Evolutionary conservation across 2,888 invertebrate species (phyloP).

Genomic region (Brachyopa scutellaris): DNA sequence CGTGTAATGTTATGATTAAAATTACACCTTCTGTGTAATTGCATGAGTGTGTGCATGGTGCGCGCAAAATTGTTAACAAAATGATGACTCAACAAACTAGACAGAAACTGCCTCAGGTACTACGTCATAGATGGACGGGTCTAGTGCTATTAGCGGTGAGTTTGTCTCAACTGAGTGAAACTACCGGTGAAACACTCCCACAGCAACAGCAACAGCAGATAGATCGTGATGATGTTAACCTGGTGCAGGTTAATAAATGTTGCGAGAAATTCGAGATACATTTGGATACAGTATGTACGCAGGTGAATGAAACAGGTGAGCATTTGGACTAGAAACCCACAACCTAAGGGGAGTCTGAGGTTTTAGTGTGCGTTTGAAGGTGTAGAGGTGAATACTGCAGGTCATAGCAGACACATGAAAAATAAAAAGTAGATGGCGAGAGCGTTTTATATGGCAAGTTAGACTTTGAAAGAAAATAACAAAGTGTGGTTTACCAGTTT

Average conservation of each 20-base stretch:
- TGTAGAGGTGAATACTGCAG: neutral
- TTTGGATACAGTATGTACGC: slow-evolving; percentile 86
- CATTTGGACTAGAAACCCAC: slow-evolving; percentile 77
- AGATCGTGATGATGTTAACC: slow-evolving; percentile 73
- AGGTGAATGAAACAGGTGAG: slow-evolving; percentile 85
- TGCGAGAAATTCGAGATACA: slow-evolving; percentile 88
- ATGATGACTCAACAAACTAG: slow-evolving; percentile 60
- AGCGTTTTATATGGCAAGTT: too few relatives aligned
- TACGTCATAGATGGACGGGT: slow-evolving; percentile 66
- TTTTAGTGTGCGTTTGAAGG: neutral
- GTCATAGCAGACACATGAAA: neutral
- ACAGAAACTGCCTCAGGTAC: slow-evolving; percentile 17
- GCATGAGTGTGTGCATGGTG: slow-evolving; percentile 42
- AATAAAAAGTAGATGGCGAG: too few relatives aligned
- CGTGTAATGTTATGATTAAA: slow-evolving; percentile 54
- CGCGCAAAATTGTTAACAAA: slow-evolving; percentile 45
- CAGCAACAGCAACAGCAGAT: slow-evolving; percentile 44
- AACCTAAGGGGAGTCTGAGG: slow-evolving; percentile 55
- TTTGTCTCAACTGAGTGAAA: slow-evolving; percentile 56
- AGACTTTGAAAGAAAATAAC: too few relatives aligned
- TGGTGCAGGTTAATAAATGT: slow-evolving; percentile 89
- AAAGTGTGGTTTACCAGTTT: too few relatives aligned
- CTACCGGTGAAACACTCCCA: slow-evolving; percentile 62
- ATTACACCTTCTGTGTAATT: slow-evolving; percentile 40
- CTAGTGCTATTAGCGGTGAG: slow-evolving; percentile 43